Conservation (phyloP, 2,113 vertebrate species). For the Casuarius casuarius region DNA sequence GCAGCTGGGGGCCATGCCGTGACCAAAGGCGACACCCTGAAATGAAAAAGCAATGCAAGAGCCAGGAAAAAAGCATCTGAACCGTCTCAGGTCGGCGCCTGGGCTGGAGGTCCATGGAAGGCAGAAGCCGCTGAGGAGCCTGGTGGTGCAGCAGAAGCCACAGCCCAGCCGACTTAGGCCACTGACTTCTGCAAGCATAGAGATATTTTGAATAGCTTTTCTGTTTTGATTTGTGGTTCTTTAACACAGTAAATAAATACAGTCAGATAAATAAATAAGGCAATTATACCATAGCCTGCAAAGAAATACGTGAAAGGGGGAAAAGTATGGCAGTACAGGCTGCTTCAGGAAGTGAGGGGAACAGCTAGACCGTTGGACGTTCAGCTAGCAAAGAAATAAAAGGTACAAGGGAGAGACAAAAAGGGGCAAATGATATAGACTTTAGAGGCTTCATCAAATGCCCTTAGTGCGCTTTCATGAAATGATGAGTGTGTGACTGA, state of each 20-base stretch:
- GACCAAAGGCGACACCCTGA: no score
- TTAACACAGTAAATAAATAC: background rate
- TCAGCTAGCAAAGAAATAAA: background rate
- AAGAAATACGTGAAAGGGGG: background rate
- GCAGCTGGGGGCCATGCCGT: fast-evolving
- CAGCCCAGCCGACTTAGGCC: no score
- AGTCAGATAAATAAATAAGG: background rate
- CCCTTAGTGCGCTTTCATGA: slow-evolving; percentile 10
- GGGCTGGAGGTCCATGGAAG: background rate
- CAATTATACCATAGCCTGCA: background rate
- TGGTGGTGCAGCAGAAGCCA: background rate
- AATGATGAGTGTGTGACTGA: slow-evolving; percentile 33
- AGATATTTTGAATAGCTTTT: background rate
- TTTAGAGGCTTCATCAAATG: slow-evolving; percentile 2
- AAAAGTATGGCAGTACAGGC: background rate
- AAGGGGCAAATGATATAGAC: background rate
- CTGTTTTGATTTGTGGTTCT: background rate
- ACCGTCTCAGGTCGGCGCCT: background rate
- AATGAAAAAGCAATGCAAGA: background rate
- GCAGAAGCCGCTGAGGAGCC: background rate
- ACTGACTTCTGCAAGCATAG: background rate
- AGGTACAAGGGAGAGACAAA: background rate
- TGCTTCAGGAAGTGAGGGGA: background rate
- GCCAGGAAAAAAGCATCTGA: background rate
- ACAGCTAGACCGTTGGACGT: background rate